Conservation (phyloP, 2,113 vertebrate species). For the Anas platyrhynchos region DNA sequence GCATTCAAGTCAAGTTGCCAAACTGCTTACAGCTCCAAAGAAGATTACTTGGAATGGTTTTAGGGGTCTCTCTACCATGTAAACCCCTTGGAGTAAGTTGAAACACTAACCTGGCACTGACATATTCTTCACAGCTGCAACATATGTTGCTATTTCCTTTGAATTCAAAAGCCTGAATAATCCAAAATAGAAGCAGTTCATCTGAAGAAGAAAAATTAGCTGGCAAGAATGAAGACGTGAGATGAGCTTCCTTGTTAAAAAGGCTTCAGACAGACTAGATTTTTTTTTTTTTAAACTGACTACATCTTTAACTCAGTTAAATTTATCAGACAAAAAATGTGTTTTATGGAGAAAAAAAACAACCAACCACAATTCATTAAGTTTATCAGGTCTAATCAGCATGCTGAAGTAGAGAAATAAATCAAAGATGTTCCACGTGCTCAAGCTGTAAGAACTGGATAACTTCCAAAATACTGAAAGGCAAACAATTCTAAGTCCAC, state of each 20-base stretch:
- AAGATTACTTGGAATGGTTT: neutral
- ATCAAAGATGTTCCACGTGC: fast-evolving
- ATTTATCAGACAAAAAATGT: neutral
- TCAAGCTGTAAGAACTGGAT: neutral
- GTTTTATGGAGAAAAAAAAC: neutral
- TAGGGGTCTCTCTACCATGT: neutral
- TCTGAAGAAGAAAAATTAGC: neutral
- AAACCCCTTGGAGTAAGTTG: neutral
- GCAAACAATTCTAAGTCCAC: neutral
- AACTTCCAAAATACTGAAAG: neutral
- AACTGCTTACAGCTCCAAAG: neutral
- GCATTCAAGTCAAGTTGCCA: neutral
- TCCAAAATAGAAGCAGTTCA: neutral
- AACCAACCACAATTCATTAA: neutral
- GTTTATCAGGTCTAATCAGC: neutral
- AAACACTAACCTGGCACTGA: neutral
- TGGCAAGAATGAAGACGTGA: neutral
- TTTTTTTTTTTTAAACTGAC: neutral
- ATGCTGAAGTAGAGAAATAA: neutral
- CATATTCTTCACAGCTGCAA: neutral
- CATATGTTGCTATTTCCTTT: neutral
- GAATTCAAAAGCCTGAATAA: neutral
- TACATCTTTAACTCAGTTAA: neutral
- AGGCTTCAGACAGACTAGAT: neutral
- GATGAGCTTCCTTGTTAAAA: neutral